phyloP scores from a whole-genome alignment of 2,888 invertebrate species.

The Hipparchia sbordonii region DNA sequence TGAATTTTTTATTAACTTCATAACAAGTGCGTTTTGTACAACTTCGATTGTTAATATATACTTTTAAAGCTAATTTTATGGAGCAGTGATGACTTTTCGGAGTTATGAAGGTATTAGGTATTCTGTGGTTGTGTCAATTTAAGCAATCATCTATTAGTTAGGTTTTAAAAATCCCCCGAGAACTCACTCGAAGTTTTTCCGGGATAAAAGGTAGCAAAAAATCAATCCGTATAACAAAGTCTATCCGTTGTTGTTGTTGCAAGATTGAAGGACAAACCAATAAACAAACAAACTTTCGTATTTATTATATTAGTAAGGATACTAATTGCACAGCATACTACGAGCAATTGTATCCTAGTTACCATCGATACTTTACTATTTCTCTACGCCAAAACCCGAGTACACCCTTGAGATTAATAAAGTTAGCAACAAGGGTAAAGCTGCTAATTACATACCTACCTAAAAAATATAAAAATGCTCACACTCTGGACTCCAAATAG shows the following conservation, averaged over 20 bases:
- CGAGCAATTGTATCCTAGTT: background rate
- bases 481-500: slow-evolving; percentile 61
- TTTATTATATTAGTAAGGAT: too few species aligned
- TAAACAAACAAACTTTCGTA: too few species aligned
- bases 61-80: background rate
- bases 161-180: too few species aligned
- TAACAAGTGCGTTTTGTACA: slow-evolving; percentile 55
- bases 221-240: too few species aligned
- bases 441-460: slow-evolving; percentile 35
- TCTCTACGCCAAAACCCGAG: slow-evolving; percentile 18
- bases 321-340: background rate
- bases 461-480: slow-evolving; percentile 41
- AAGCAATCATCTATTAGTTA: too few species aligned
- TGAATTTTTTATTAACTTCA: slow-evolving; percentile 60
- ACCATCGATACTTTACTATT: slow-evolving; percentile 10
- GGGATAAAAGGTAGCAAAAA: too few species aligned
- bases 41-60: background rate
- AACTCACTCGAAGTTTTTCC: too few species aligned
- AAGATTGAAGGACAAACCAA: too few species aligned
- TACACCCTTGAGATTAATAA: slow-evolving; percentile 5
- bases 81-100: background rate
- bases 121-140: too few species aligned
- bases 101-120: too few species aligned
- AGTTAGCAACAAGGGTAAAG: slow-evolving; percentile 2
- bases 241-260: too few species aligned